These are phyloP conservation scores for Pterois miles DNA, from an alignment of 2,797 vertebrate genomes.

Conservation along the genomic window DNA sequence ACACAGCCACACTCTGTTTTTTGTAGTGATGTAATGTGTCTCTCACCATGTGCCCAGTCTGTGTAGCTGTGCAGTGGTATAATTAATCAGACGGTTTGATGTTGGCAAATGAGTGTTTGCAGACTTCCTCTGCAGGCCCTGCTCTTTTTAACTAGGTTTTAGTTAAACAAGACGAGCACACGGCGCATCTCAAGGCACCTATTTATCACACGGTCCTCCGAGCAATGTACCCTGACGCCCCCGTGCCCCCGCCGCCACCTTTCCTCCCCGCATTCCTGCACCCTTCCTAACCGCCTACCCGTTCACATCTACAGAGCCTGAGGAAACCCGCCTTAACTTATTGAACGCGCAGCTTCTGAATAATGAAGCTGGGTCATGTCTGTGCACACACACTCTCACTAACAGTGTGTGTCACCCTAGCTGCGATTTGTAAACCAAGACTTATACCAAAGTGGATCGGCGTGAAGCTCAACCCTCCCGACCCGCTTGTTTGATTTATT, in stretches of 20 bases:
- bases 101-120: conserved; percentile 75
- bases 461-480: conserved; percentile 48
- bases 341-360: conserved; percentile 51
- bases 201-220: conserved; percentile 68
- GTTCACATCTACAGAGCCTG: conserved; percentile 37
- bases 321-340: conserved; percentile 54
- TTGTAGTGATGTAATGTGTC: conserved; percentile 39
- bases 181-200: conserved; percentile 54
- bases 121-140: conserved; percentile 65
- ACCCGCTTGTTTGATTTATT: conserved; percentile 71
- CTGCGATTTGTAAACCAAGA: conserved; percentile 66
- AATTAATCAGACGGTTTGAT: conserved; percentile 80
- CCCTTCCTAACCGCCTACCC: conserved; percentile 13
- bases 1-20: conserved; percentile 1
- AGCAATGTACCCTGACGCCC: conserved; percentile 41
- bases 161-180: conserved; percentile 68
- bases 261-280: background rate
- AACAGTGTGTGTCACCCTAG: conserved; percentile 27
- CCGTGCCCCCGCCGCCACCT: conserved; percentile 2
- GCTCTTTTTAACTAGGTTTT: conserved; percentile 72
- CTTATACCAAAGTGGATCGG: conserved; percentile 52
- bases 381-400: background rate
- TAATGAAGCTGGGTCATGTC: conserved; percentile 48
- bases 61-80: conserved; percentile 50
- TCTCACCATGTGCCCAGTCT: conserved; percentile 41